A percentile compares a stretch with the other conserved stretches of the same genome.
phyloP scores from a whole-genome alignment of 2,888 invertebrate genomes.

The Hirtodrosophila duncani region DNA sequence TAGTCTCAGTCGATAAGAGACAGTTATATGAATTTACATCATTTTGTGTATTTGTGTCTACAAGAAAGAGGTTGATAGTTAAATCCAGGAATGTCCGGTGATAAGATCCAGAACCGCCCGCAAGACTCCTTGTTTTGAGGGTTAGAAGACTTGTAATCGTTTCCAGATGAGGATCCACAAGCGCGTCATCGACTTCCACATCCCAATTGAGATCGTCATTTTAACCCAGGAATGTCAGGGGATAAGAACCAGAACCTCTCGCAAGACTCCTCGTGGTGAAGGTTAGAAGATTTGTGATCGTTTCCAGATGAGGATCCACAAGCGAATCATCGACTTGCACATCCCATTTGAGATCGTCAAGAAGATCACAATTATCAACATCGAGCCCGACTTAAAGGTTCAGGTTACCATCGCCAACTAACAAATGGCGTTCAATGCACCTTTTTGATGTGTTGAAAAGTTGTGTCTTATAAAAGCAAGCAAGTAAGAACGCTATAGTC shows the following conservation, averaged over 20 bases:
- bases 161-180: slow-evolving; percentile 99
- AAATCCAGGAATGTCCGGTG: too few species aligned
- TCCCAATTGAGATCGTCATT: too few species aligned
- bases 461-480: slow-evolving; percentile 44
- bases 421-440: slow-evolving; percentile 33
- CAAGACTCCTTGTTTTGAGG: slow-evolving; percentile 99
- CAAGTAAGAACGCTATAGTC: too few species aligned
- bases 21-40: too few species aligned
- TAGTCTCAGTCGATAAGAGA: too few species aligned
- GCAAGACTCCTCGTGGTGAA: slow-evolving; percentile 99
- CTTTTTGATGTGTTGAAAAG: slow-evolving; percentile 20
- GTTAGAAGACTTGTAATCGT: slow-evolving; percentile 99
- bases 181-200: slow-evolving; percentile 98
- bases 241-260: slow-evolving; percentile 98
- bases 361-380: slow-evolving; percentile 99
- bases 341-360: slow-evolving; percentile 99
- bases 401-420: slow-evolving; percentile 98
- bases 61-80: too few species aligned
- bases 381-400: slow-evolving; percentile 99
- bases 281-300: slow-evolving; percentile 99
- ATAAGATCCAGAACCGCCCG: slow-evolving; percentile 99
- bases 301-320: slow-evolving; percentile 98
- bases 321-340: slow-evolving; percentile 98
- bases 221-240: too few species aligned
- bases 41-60: too few species aligned